A percentile compares a stretch with the other conserved stretches of the same genome.
These are phyloP conservation scores for Amphipoea oculea DNA, from an alignment of 2,888 invertebrate genomes.

Conservation along the genomic window DNA sequence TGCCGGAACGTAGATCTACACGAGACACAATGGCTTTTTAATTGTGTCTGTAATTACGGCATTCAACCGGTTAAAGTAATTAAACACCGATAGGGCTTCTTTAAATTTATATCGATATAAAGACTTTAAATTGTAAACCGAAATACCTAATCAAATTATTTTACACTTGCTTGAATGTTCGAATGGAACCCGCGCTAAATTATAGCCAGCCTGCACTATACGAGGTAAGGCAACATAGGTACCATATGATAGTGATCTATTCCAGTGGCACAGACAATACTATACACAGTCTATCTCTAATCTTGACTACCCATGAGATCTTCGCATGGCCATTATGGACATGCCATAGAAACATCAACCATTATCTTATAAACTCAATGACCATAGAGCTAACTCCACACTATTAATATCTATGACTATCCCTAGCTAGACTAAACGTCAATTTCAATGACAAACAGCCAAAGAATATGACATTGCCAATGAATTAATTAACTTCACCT, in stretches of 20 bases:
- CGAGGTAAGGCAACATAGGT: no score
- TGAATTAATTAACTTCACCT: background rate
- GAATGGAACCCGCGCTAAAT: no score
- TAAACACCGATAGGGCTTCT: no score
- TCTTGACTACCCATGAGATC: background rate
- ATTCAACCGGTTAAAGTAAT: no score
- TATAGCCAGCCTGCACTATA: no score
- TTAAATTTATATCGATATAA: no score
- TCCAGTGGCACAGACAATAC: background rate
- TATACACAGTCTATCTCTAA: background rate
- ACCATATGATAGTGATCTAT: background rate
- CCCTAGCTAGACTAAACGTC: background rate
- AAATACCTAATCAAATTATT: no score
- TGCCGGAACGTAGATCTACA: no score
- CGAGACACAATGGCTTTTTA: no score
- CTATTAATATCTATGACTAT: background rate
- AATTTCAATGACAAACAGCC: constrained; percentile 9
- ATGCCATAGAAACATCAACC: background rate
- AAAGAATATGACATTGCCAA: background rate
- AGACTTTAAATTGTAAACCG: no score
- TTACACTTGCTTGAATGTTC: no score
- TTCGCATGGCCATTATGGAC: background rate
- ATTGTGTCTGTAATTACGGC: no score
- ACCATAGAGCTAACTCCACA: background rate
- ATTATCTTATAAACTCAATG: background rate